Evolutionary conservation across 2,113 vertebrate genomes (phyloP).

Genomic region (Brienomyrus longianalis): DNA sequence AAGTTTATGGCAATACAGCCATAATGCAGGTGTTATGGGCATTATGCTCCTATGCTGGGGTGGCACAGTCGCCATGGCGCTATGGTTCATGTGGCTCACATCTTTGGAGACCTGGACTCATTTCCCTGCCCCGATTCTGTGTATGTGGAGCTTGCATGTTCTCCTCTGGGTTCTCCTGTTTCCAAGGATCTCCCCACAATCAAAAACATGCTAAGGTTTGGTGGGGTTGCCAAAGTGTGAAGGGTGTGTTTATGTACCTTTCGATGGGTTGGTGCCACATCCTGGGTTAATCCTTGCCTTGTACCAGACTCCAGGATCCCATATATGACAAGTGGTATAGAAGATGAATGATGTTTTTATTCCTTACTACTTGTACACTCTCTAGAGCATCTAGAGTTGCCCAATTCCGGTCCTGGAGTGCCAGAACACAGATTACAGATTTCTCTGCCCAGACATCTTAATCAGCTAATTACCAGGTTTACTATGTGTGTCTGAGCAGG

Average conservation of each 20-base stretch:
- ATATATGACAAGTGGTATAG: not conserved
- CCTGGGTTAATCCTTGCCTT: not conserved
- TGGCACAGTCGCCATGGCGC: not conserved
- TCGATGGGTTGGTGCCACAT: not conserved
- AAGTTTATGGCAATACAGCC: not conserved
- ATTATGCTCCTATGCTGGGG: not conserved
- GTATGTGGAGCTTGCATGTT: not conserved
- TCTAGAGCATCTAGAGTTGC: not conserved
- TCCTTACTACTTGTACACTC: not conserved
- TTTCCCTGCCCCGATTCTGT: not conserved
- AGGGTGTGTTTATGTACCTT: not conserved
- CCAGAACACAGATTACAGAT: not conserved
- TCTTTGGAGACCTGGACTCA: not conserved
- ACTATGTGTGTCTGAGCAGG: not conserved
- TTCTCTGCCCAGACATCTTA: not conserved
- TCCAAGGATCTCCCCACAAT: not conserved
- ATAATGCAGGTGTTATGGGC: not conserved
- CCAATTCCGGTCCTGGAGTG: not conserved
- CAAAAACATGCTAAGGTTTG: not conserved
- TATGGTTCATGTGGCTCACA: not conserved
- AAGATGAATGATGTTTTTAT: not conserved
- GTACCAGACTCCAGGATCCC: not conserved
- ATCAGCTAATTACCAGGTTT: not conserved
- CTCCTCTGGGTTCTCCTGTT: not conserved
- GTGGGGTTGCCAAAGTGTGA: not conserved